phyloP scores from a whole-genome alignment of 2,113 vertebrate genomes.

The Octodon degus region DNA sequence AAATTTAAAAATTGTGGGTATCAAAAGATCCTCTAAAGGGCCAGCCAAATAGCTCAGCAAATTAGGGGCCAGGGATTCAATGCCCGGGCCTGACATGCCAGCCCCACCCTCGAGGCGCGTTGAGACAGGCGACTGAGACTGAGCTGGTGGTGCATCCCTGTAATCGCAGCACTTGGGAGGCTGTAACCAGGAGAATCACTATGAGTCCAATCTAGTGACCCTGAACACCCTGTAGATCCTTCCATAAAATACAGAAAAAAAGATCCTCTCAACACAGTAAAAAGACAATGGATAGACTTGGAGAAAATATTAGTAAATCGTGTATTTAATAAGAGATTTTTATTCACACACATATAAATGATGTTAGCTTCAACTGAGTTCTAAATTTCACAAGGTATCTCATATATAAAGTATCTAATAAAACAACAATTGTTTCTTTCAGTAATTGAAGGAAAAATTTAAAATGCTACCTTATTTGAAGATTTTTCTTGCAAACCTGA shows the following conservation, averaged over 20 bases:
- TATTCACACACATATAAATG: neutral
- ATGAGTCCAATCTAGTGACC: no score
- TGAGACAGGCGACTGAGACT: no score
- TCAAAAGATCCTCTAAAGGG: neutral
- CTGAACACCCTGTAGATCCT: no score
- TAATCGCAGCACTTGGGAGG: no score
- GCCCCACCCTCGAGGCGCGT: no score
- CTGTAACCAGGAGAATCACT: no score
- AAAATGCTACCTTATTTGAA: constrained; percentile 81
- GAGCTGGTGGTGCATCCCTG: no score
- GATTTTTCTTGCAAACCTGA: constrained; percentile 78
- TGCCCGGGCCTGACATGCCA: no score
- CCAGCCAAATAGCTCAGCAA: no score
- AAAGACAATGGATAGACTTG: neutral
- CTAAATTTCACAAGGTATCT: constrained; percentile 33
- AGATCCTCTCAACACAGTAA: neutral
- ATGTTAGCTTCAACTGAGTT: constrained; percentile 2
- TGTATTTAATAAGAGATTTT: neutral
- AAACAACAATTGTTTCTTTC: constrained; percentile 24
- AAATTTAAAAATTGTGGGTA: neutral
- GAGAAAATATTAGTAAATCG: neutral
- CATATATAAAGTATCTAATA: constrained; percentile 46
- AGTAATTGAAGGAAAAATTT: constrained; percentile 38
- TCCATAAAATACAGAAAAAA: neutral
- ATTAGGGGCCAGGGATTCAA: no score